Evolutionary conservation across 2,113 vertebrate species (phyloP), one percentile per base, ranked within the genome.

Genomic region (Erinaceus europaeus): DNA sequence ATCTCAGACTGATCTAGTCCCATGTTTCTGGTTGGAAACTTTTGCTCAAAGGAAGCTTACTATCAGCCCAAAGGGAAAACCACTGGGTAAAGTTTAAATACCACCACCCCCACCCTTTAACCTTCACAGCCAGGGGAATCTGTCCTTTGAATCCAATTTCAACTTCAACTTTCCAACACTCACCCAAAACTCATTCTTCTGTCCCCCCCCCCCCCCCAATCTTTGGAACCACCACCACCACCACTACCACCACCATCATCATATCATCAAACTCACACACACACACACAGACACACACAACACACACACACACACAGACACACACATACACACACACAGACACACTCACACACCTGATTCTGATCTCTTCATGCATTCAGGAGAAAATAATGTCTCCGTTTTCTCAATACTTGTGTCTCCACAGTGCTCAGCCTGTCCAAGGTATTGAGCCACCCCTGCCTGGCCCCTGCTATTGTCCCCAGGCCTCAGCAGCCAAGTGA

Each of bases 171-270:
- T 55, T 46, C 36, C 23, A 32, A 23, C 44, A 4, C 1, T 71
- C 1, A 40, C 10, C 6, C 13, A 48, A 79, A 42, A 29, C 25
- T 34, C 5, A 7, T 20, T 50, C n/a, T 18, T 15, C 4, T 11
- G 20, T 5, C 32, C 21, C 4, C 9, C 32, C 13, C 10, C 4
- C 6, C n/a, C 80, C n/a, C n/a, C n/a, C n/a, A n/a, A n/a, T n/a
- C n/a, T n/a, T n/a, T 3, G 1, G 3, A 38, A 59, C 53, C 0
- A 18, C 6, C 17, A 12, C 18, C 10, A 0, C 9, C 57, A 53
- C 25, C 18, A n/a, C n/a, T n/a, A n/a, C n/a, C n/a, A n/a, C n/a
- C n/a, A n/a, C n/a, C n/a, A n/a, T n/a, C n/a, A n/a, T n/a, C n/a
- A n/a, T n/a, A n/a, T n/a, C n/a, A n/a, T n/a, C n/a, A n/a, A n/a